Evolutionary conservation across 2,888 invertebrate species (phyloP), one percentile per base, ranked within the genome.

Genomic region (Macrosoma leucophasiata): DNA sequence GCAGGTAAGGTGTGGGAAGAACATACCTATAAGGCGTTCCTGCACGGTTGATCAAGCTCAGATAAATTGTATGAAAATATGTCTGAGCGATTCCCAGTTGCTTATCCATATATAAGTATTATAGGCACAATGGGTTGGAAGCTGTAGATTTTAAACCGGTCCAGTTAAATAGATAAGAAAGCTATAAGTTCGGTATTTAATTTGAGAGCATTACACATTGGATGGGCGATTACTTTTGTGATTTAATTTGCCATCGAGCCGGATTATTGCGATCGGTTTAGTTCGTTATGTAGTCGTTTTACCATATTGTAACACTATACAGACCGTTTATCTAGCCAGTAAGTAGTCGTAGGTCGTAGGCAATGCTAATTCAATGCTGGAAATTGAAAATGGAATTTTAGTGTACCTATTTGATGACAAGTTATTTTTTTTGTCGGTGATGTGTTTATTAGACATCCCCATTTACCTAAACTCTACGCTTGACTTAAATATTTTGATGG

Each of bases 171-270:
- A 61, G 57, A 64, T 63, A 32, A 36, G 50, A 45, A 13, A 41
- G 52, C 53, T 50, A 54, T 62, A 60, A 57, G 50, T 56, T 59
- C 38, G 49, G 54, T 55, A 56, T 59, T 62, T 59, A 62, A 64
- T 54, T 52, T 43, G 43, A 48, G 52, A 51, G 60, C 53, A 57
- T 64, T 62, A 57, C 60, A 59, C 58, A 66, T 58, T 55, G 56
- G 61, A 70, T 60, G 45, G 65, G 68, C 65, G 69, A 75, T 76
- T 72, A 78, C 61, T 69, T 77, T 69, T 55, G 73, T 74, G 63
- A 62, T 78, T 77, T 78, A 69, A 75, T 75, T 71, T 63, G 65
- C 74, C 57, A 60, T 56, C 58, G 50, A 38, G 46, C 54, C 36
- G 46, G 53, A 68, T 70, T 67, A 71, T 59, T 61, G 58, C 60